Conservation (phyloP, 1,140 invertebrate species). For the Drosophila virilis region DNA sequence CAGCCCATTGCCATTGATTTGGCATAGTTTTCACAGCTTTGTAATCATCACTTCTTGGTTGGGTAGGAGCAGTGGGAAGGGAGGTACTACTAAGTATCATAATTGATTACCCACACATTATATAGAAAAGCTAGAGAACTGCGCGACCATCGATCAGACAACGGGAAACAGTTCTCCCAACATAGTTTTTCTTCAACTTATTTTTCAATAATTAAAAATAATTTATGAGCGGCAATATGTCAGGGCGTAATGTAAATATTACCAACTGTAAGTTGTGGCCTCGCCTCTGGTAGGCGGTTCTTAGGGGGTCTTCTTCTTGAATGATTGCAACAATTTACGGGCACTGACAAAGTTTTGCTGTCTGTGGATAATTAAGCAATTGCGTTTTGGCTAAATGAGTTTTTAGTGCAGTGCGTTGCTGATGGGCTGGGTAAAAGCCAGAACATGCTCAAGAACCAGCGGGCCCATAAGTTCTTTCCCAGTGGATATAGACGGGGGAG, state of each 20-base stretch:
- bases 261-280: conserved; percentile 31
- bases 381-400: conserved; percentile 75
- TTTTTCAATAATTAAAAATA: conserved; percentile 74
- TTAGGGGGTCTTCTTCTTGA: conserved; percentile 40
- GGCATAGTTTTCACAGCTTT: conserved; percentile 58
- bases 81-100: conserved; percentile 21
- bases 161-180: conserved; percentile 18
- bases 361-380: conserved; percentile 77
- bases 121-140: conserved; percentile 34
- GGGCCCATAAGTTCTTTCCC: conserved; percentile 2
- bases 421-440: background rate
- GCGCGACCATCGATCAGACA: conserved; percentile 44
- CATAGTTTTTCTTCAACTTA: conserved; percentile 31
- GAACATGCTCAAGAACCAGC: conserved; percentile 9
- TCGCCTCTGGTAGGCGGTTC: conserved; percentile 12
- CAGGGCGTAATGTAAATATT: conserved; percentile 63
- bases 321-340: conserved; percentile 72
- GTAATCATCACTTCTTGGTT: conserved; percentile 10
- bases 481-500: background rate
- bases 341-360: conserved; percentile 54
- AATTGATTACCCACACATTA: conserved; percentile 49
- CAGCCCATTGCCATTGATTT: conserved; percentile 58
- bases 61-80: background rate
- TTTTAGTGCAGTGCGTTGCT: conserved; percentile 38
- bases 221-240: conserved; percentile 75